Evolutionary conservation across 2,113 vertebrate genomes (phyloP).

Genomic region (Ginglymostoma cirratum): DNA sequence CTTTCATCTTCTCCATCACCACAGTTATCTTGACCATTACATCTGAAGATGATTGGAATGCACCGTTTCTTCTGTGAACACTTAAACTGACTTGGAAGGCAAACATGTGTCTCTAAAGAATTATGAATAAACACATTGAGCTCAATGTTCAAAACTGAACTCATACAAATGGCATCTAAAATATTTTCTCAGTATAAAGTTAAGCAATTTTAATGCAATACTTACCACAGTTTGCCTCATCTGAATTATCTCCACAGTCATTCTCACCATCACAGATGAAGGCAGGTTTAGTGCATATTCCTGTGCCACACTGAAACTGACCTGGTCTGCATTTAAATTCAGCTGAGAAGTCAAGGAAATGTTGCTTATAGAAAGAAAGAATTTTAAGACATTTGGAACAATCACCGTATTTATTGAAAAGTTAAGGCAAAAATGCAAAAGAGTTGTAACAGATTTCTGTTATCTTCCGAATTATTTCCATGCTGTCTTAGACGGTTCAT

Average conservation of each 20-base stretch:
- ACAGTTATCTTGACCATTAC: conserved; percentile 93
- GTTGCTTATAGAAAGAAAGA: conserved; percentile 16
- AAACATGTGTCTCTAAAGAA: conserved; percentile 83
- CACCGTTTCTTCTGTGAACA: conserved; percentile 90
- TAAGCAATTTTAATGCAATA: conserved; percentile 6
- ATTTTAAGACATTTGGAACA: too few relatives aligned
- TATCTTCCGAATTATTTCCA: neutral
- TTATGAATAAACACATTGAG: neutral
- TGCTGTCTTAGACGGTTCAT: neutral
- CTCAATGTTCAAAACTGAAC: neutral
- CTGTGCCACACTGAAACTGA: conserved; percentile 92
- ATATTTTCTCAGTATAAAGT: neutral
- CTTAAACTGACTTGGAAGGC: conserved; percentile 93
- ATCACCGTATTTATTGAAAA: neutral
- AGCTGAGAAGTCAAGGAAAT: conserved; percentile 55
- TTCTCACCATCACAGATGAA: conserved; percentile 98
- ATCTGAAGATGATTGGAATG: conserved; percentile 87
- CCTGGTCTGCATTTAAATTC: conserved; percentile 97
- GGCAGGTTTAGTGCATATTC: conserved; percentile 89
- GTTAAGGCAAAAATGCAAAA: neutral
- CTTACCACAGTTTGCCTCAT: conserved; percentile 92
- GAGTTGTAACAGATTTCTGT: neutral
- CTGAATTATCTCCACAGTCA: conserved; percentile 95
- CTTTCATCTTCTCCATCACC: conserved; percentile 91
- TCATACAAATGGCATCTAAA: neutral